Percentiles rank a stretch among this genome's conserved stretches.
phyloP scores from a whole-genome alignment of 2,113 vertebrate genomes.

The Acrocephalus arundinaceus region DNA sequence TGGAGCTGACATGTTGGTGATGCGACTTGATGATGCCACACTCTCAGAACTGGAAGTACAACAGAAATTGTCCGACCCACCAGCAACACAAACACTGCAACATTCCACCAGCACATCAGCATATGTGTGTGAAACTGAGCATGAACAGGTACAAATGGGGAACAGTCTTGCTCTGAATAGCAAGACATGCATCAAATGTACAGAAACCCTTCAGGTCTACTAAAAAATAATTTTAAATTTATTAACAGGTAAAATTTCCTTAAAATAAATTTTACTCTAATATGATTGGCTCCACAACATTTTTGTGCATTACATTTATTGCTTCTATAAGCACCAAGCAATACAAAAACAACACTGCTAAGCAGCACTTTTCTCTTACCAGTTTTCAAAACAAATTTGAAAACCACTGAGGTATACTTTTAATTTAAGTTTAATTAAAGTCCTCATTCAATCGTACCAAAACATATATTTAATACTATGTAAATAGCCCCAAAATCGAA shows the following conservation, averaged over 20 bases:
- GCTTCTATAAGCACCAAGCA: not conserved
- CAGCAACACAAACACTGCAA: not conserved
- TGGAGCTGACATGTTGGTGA: not conserved
- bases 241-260: not conserved
- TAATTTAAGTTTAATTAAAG: conserved; percentile 69
- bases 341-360: not conserved
- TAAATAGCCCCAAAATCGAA: conserved; percentile 66
- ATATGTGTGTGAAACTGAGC: not conserved
- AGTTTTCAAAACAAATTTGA: conserved; percentile 61
- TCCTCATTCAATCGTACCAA: conserved; percentile 52
- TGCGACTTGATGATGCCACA: not conserved
- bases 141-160: fast-evolving
- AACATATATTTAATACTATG: conserved; percentile 56
- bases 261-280: not conserved
- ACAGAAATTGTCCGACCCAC: fast-evolving
- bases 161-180: not conserved
- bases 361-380: conserved; percentile 18
- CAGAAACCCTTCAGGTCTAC: not conserved
- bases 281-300: not conserved
- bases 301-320: not conserved
- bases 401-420: conserved; percentile 52
- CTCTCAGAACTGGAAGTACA: not conserved
- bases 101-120: not conserved
- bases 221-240: not conserved
- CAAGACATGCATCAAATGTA: not conserved